A percentile compares a stretch with the other conserved stretches of the same genome.
phyloP scores from a whole-genome alignment of 2,888 invertebrate genomes.

The Thecocarcelia acutangulata region DNA sequence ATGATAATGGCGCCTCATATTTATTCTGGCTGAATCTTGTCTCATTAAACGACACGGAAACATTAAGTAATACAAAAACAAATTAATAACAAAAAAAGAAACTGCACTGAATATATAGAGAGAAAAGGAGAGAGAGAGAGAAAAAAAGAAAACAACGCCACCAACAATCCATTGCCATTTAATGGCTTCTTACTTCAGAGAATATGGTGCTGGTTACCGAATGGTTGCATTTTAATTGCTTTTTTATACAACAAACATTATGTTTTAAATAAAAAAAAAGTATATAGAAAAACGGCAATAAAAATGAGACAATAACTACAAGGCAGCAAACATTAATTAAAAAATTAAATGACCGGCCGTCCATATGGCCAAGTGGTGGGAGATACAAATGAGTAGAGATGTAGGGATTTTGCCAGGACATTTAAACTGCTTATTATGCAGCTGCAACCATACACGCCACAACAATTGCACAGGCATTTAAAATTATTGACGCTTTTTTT shows the following conservation, averaged over 20 bases:
- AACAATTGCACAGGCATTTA: slow-evolving; percentile 41
- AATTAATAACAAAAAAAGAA: slow-evolving; percentile 13
- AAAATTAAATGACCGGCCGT: slow-evolving; percentile 60
- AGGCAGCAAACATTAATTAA: slow-evolving; percentile 68
- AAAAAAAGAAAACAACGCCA: too few relatives aligned
- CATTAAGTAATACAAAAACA: slow-evolving; percentile 33
- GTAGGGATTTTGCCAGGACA: slow-evolving; percentile 7
- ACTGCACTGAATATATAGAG: neutral
- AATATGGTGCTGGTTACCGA: slow-evolving; percentile 18
- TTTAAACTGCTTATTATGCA: slow-evolving; percentile 31
- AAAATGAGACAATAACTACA: slow-evolving; percentile 38
- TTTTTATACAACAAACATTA: slow-evolving; percentile 54
- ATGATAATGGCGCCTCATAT: slow-evolving; percentile 60
- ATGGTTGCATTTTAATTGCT: slow-evolving; percentile 63
- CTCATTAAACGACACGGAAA: slow-evolving; percentile 33
- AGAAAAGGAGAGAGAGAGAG: too few relatives aligned
- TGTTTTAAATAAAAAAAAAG: neutral
- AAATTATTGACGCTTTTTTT: slow-evolving; percentile 63
- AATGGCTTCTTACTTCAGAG: slow-evolving; percentile 54
- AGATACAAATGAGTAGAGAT: neutral
- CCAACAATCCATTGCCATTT: slow-evolving; percentile 28
- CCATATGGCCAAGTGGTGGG: slow-evolving; percentile 3
- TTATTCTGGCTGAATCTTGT: slow-evolving; percentile 36
- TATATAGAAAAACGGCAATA: slow-evolving; percentile 20
- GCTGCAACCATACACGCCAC: neutral